A percentile compares a stretch with the other conserved stretches of the same genome.
phyloP scores from a whole-genome alignment of 2,888 invertebrate genomes.

The Campaea margaritaria region DNA sequence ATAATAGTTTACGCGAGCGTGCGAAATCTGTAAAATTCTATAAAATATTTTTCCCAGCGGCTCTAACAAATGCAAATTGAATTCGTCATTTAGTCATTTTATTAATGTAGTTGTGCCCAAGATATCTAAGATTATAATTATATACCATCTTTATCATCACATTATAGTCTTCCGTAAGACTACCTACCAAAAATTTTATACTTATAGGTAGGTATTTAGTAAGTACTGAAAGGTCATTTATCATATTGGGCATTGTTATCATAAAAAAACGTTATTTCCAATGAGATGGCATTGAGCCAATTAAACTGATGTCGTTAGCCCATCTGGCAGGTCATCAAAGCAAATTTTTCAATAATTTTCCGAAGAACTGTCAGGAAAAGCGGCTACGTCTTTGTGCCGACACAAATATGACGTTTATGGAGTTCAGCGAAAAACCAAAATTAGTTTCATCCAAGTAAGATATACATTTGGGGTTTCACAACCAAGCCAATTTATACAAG shows the following conservation, averaged over 20 bases:
- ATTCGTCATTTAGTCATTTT: background rate
- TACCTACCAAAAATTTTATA: too few species aligned
- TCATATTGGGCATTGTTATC: background rate
- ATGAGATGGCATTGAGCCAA: conserved; percentile 45
- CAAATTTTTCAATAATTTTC: conserved; percentile 32
- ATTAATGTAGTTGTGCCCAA: background rate
- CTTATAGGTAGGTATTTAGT: too few species aligned
- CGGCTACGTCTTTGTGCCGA: background rate
- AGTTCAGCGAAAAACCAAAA: too few species aligned
- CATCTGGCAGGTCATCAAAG: conserved; percentile 37
- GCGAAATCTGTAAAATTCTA: conserved; percentile 32
- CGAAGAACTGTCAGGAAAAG: conserved; percentile 22
- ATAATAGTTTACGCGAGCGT: conserved; percentile 35
- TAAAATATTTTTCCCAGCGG: conserved; percentile 27
- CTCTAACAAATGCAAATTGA: conserved; percentile 27
- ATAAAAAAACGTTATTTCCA: conserved; percentile 31
- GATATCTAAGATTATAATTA: too few species aligned
- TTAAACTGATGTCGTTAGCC: conserved; percentile 38
- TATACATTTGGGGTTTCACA: too few species aligned
- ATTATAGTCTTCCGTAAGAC: too few species aligned
- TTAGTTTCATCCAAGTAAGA: too few species aligned
- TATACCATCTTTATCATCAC: too few species aligned
- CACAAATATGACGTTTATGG: too few species aligned
- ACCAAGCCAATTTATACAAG: too few species aligned
- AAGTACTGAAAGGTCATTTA: too few species aligned